Conservation (phyloP, 2,888 invertebrate species). For the Clitarchus hookeri region DNA sequence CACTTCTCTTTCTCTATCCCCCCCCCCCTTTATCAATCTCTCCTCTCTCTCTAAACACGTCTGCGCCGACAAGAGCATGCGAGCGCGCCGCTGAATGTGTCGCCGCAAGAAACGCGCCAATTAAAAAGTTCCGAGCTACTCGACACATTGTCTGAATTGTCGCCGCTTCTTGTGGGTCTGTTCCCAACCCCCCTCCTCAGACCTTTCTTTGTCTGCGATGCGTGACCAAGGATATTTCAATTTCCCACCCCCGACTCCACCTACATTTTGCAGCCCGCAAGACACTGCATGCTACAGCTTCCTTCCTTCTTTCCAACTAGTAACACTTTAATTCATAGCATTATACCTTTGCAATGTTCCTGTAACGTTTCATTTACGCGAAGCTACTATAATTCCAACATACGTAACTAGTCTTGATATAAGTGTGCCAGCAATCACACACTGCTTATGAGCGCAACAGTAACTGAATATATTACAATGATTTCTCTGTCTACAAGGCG, state of each 20-base stretch:
- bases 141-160: background rate
- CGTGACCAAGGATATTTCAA: background rate
- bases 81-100: background rate
- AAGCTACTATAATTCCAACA: too few species aligned
- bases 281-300: too few species aligned
- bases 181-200: background rate
- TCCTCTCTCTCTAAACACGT: background rate
- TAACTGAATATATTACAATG: too few species aligned
- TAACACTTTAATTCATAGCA: too few species aligned
- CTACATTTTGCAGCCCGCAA: too few species aligned
- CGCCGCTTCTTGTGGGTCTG: background rate
- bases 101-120: background rate
- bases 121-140: background rate
- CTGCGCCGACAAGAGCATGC: background rate
- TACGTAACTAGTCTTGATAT: too few species aligned
- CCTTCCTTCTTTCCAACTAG: too few species aligned
- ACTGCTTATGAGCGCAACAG: too few species aligned
- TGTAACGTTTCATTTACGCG: too few species aligned
- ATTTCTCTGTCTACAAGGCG: too few species aligned
- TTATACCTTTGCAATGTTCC: too few species aligned
- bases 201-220: background rate
- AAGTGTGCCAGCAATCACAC: too few species aligned
- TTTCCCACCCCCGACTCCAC: background rate
- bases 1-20: background rate
- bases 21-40: background rate